Base-by-base conservation (phyloP, 1,140 invertebrate species). In the Piezodorus guildinii region DNA sequence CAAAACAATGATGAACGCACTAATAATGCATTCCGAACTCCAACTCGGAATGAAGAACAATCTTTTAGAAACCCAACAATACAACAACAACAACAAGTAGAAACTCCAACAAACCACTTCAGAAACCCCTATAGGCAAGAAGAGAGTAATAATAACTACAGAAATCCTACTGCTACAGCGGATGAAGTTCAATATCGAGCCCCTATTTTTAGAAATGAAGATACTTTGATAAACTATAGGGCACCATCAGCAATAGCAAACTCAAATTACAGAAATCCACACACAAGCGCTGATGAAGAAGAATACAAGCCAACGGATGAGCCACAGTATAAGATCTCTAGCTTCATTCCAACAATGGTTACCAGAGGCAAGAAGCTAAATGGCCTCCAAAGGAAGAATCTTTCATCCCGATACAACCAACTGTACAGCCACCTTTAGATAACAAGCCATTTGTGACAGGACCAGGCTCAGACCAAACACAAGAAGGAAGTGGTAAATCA, bases 241-340 rank as follows among this genome's bases (percentile, higher is more conserved):
- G 19, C 58, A 39, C 39, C 60, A 44, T n/a, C 59, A 25, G 12
- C 30, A 15, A 15, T 59, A 45, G 19, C 30, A 43, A 49, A 39
- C 17, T 45, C 43, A 34, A 49, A 44, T 23, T 44, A 59, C 61
- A 62, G 54, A 62, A 43, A 52, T 51, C 66, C 54, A 27, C 49
- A 21, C 43, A 44, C 25, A n/a, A 43, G 43, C 12, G 46, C 46
- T 45, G 60, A 56, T 56, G 52, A 56, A 56, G 23, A 3, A 23
- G 19, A 15, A 15, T 56, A 56, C 14, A 56, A 56, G 23, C 19
- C 46, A 17, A 23, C 52, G 10, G 19, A 56, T 16, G 52, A 56
- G 15, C 15, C 17, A 21, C 19, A 23, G 2, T 56, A 56, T 56
- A 56, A 23, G 23, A n/a, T 56, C 14, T 15, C 52, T 2, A 56